Percentiles rank a stretch among this genome's conserved stretches.
Evolutionary conservation across 2,113 vertebrate genomes (phyloP).

Genomic region (Geococcyx californianus): DNA sequence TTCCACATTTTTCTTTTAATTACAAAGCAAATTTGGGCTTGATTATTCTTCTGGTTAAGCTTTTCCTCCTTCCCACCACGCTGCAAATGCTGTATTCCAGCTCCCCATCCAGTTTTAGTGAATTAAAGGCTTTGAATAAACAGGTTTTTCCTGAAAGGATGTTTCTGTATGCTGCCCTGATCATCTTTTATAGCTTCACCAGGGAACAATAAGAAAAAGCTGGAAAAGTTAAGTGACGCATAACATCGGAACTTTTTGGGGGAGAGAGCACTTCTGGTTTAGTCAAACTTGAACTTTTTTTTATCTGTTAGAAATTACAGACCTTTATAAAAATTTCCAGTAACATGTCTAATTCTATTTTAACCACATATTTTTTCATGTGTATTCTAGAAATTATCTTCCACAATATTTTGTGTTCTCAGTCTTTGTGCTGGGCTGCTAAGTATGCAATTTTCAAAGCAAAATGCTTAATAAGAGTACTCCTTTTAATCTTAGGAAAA

Average conservation of each 20-base stretch:
- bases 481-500: conserved; percentile 60
- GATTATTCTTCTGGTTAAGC: not conserved
- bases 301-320: not conserved
- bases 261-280: not conserved
- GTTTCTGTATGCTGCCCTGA: conserved; percentile 35
- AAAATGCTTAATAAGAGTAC: conserved; percentile 51
- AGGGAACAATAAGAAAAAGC: conserved; percentile 21
- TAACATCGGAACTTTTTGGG: not conserved
- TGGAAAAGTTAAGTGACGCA: conserved; percentile 24
- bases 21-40: not conserved
- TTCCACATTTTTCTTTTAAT: not conserved
- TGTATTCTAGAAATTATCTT: not conserved
- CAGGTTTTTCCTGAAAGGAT: conserved; percentile 74
- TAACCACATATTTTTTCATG: not conserved
- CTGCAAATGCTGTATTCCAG: conserved; percentile 20
- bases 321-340: conserved; percentile 9
- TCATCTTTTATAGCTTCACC: conserved; percentile 49
- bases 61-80: not conserved
- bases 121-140: conserved; percentile 63
- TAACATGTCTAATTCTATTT: not conserved
- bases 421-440: not conserved
- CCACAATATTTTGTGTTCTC: not conserved
- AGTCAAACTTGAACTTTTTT: not conserved
- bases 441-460: conserved; percentile 35
- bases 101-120: conserved; percentile 1